Evolutionary conservation across 2,113 vertebrate genomes (phyloP).

Genomic region (Grammomys dolichurus): DNA sequence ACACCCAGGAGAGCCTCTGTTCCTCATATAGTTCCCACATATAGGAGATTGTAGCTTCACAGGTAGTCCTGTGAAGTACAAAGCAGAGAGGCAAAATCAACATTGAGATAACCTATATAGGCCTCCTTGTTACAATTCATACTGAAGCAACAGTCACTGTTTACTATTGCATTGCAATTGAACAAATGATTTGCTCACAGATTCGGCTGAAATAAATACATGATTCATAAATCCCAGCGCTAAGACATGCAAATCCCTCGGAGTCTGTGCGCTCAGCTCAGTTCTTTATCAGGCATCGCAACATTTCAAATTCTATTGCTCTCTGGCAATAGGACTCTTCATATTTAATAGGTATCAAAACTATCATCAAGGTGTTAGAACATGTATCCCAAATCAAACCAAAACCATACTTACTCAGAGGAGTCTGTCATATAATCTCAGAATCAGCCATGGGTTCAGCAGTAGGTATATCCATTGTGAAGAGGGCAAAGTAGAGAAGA

Average conservation of each 20-base stretch:
- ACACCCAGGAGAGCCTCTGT: too few species aligned
- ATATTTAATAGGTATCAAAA: neutral
- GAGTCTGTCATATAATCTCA: too few species aligned
- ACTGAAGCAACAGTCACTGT: neutral
- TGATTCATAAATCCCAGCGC: neutral
- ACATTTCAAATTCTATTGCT: neutral
- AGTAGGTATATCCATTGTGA: neutral
- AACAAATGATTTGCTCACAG: neutral
- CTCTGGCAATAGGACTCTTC: neutral
- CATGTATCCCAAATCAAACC: neutral
- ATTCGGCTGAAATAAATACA: neutral
- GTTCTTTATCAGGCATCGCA: neutral
- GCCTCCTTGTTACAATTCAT: neutral
- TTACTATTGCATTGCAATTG: neutral
- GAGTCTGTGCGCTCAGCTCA: too few species aligned
- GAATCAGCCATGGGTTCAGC: too few species aligned
- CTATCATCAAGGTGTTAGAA: neutral
- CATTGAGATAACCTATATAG: rapidly evolving
- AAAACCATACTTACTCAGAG: neutral
- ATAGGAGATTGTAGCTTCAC: rapidly evolving
- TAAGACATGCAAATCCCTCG: neutral
- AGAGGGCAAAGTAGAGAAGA: neutral
- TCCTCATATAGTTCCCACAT: neutral
- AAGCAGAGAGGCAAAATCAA: neutral
- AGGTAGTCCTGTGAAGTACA: neutral